Percentiles rank a stretch among this genome's conserved stretches.
Evolutionary conservation across 2,888 invertebrate species (phyloP).

Genomic region (Tetrapedia diversipes): DNA sequence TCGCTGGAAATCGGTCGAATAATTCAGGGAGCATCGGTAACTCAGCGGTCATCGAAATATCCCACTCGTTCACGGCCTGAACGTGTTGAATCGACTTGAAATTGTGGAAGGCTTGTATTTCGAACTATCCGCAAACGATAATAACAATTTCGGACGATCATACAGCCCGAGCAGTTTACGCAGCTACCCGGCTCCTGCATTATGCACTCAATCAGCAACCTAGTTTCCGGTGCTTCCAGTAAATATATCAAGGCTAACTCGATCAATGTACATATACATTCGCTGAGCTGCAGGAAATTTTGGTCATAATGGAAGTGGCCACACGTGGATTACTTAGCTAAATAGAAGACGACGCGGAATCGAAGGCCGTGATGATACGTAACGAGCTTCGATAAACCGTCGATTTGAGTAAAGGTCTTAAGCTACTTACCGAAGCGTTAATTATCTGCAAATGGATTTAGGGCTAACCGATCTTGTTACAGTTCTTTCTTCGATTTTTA

Average conservation of each 20-base stretch:
- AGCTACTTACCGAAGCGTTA: too few relatives aligned
- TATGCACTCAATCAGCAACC: constrained; percentile 58
- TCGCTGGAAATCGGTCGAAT: constrained; percentile 26
- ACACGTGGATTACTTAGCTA: constrained; percentile 49
- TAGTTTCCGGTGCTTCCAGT: constrained; percentile 59
- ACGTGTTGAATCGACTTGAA: constrained; percentile 31
- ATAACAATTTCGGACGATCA: constrained; percentile 68
- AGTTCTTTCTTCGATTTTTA: too few relatives aligned
- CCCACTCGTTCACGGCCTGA: constrained; percentile 5
- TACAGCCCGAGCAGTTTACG: constrained; percentile 63
- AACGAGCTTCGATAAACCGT: neutral
- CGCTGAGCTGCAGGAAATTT: constrained; percentile 48
- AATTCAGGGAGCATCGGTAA: constrained; percentile 27
- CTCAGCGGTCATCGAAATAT: constrained; percentile 34
- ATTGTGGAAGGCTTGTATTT: constrained; percentile 37
- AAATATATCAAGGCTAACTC: constrained; percentile 65
- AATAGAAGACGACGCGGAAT: constrained; percentile 25
- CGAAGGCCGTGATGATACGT: neutral
- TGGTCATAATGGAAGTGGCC: constrained; percentile 54
- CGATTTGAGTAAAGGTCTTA: too few relatives aligned
- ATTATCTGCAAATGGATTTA: too few relatives aligned
- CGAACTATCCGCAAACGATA: constrained; percentile 59
- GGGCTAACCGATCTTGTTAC: too few relatives aligned
- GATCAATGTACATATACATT: constrained; percentile 56
- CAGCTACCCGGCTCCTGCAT: constrained; percentile 52